Conservation (phyloP, 2,888 invertebrate genomes). For the Meganola albula region DNA sequence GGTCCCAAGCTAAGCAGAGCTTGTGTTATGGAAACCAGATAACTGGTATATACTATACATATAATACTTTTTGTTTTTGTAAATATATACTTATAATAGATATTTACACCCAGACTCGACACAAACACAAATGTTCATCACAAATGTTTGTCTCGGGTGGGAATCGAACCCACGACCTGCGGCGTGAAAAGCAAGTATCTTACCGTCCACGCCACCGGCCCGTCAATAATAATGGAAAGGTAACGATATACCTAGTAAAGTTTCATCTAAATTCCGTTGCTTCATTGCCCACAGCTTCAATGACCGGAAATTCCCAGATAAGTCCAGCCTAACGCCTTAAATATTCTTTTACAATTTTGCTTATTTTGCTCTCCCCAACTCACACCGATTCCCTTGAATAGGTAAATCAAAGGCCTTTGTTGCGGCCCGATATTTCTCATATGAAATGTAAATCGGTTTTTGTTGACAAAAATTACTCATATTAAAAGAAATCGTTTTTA, state of each 20-base stretch:
- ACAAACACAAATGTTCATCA: no score
- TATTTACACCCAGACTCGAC: no score
- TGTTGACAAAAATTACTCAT: conserved; percentile 19
- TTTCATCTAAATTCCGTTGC: conserved; percentile 41
- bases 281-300: conserved; percentile 46
- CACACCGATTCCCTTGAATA: conserved; percentile 37
- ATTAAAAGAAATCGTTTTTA: neutral
- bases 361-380: conserved; percentile 36
- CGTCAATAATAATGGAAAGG: no score
- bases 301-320: conserved; percentile 61
- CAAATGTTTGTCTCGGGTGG: no score
- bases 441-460: conserved; percentile 28
- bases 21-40: no score
- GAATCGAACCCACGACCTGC: no score
- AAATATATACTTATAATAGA: no score
- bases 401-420: conserved; percentile 41
- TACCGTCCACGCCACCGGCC: no score
- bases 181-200: no score
- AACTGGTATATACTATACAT: no score
- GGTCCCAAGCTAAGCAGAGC: no score
- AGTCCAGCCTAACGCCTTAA: conserved; percentile 47
- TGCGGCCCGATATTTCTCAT: conserved; percentile 32
- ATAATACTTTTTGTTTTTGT: no score
- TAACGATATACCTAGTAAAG: conserved; percentile 42
- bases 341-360: conserved; percentile 39